These are phyloP conservation scores for Eumeta japonica DNA, from an alignment of 1,140 invertebrate species.

Conservation along the genomic window DNA sequence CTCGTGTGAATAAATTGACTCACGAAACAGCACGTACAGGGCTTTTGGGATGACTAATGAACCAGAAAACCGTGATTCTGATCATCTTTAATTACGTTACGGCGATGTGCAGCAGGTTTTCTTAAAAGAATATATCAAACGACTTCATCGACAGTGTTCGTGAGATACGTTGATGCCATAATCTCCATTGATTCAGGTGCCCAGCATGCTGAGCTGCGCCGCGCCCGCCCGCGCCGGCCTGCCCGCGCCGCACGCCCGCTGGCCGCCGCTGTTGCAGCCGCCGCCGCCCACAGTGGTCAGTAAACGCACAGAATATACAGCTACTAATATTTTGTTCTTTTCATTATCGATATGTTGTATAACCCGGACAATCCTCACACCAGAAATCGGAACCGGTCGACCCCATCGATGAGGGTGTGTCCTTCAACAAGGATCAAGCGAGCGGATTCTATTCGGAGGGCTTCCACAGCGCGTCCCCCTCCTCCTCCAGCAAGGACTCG, in stretches of 20 bases:
- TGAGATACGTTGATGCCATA: background rate
- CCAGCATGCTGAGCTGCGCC: constrained; percentile 46
- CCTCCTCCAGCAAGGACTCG: constrained; percentile 51
- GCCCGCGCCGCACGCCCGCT: constrained; percentile 31
- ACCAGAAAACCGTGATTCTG: too few relatives aligned
- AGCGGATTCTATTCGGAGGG: constrained; percentile 54
- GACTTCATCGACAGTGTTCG: background rate
- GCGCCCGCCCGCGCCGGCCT: constrained; percentile 38
- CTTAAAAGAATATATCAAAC: background rate
- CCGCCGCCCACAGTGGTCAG: constrained; percentile 36
- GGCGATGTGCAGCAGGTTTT: too few relatives aligned
- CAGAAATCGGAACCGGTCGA: constrained; percentile 45
- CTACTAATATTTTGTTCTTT: constrained; percentile 2
- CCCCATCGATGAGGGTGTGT: constrained; percentile 34
- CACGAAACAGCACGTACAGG: too few relatives aligned
- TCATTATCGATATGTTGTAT: too few relatives aligned
- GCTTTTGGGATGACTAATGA: too few relatives aligned
- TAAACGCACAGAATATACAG: constrained; percentile 7
- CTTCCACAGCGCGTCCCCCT: constrained; percentile 54
- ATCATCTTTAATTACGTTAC: too few relatives aligned
- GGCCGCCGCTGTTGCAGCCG: constrained; percentile 21
- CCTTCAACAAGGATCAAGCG: constrained; percentile 40
- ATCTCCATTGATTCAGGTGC: background rate
- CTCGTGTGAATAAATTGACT: too few relatives aligned
- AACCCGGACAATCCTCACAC: too few relatives aligned